Conservation (phyloP, 2,888 invertebrate genomes). For the Netelia virgata region DNA sequence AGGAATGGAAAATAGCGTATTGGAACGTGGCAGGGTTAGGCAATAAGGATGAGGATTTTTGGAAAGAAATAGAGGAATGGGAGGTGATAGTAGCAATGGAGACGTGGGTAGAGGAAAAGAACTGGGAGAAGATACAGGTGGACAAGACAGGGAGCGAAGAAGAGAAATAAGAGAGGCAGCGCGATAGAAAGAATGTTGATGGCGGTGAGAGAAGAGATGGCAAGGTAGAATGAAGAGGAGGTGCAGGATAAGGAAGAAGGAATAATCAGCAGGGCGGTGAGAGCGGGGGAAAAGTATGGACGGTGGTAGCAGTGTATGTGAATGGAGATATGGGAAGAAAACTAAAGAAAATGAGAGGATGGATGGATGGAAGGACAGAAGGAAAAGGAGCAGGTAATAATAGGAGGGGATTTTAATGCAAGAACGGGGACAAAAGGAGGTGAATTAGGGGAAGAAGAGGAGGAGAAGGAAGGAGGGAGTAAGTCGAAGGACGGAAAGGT, state of each 20-base stretch:
- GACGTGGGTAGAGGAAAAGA: conserved; percentile 55
- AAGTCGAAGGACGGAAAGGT: conserved; percentile 56
- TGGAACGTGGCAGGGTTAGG: no score
- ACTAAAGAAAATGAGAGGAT: conserved; percentile 5
- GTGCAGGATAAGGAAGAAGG: conserved; percentile 22
- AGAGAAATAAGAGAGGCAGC: conserved; percentile 39
- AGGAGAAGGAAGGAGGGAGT: conserved; percentile 9
- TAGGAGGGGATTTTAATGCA: conserved; percentile 58
- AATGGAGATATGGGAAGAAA: conserved; percentile 45
- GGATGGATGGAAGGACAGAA: background rate
- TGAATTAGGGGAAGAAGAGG: background rate
- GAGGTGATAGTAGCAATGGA: no score
- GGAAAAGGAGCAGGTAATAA: background rate
- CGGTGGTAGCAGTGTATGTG: no score
- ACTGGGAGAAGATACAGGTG: conserved; percentile 47
- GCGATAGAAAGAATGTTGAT: conserved; percentile 50
- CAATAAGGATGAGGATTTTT: no score
- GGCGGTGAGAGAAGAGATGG: background rate
- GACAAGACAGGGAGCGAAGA: conserved; percentile 34
- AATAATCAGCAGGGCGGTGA: conserved; percentile 18
- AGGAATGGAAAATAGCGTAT: no score
- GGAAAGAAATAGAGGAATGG: no score
- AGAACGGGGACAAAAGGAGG: conserved; percentile 47
- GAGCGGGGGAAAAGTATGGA: conserved; percentile 17
- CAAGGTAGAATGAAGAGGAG: conserved; percentile 23